Conservation (phyloP, 2,888 invertebrate genomes). For the Oxycera nigricornis region DNA sequence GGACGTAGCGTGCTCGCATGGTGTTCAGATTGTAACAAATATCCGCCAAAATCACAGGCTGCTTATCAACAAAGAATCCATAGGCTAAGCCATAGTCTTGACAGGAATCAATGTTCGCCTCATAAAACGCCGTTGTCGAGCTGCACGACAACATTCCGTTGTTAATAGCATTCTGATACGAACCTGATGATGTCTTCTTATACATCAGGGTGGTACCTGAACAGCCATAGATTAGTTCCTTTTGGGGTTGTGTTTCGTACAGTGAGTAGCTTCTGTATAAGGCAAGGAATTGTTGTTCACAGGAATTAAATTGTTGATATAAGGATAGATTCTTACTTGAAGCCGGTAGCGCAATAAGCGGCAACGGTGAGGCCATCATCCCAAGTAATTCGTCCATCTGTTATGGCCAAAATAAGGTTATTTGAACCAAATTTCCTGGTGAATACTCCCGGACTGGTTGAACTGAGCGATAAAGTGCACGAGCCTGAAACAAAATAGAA, state of each 20-base stretch:
- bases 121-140: not conserved
- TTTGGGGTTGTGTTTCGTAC: not conserved
- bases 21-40: not conserved
- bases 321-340: constrained; percentile 2
- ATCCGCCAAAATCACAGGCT: not conserved
- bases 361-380: not conserved
- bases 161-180: not conserved
- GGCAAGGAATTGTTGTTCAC: not conserved
- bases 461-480: not conserved
- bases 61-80: constrained; percentile 11
- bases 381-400: not conserved
- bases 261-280: not conserved
- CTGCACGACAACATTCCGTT: not conserved
- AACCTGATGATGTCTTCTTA: not conserved
- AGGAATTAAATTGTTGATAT: not conserved
- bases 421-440: constrained; percentile 14
- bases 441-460: constrained; percentile 7
- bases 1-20: constrained; percentile 8
- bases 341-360: constrained; percentile 5
- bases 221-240: not conserved
- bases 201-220: not conserved
- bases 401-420: not conserved
- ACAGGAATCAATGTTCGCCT: not conserved
- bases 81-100: constrained; percentile 6
- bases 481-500: too few species aligned